These are phyloP conservation scores for Gnathonemus echidnorhynchus DNA, from an alignment of 2,113 vertebrate species.

Conservation along the genomic window DNA sequence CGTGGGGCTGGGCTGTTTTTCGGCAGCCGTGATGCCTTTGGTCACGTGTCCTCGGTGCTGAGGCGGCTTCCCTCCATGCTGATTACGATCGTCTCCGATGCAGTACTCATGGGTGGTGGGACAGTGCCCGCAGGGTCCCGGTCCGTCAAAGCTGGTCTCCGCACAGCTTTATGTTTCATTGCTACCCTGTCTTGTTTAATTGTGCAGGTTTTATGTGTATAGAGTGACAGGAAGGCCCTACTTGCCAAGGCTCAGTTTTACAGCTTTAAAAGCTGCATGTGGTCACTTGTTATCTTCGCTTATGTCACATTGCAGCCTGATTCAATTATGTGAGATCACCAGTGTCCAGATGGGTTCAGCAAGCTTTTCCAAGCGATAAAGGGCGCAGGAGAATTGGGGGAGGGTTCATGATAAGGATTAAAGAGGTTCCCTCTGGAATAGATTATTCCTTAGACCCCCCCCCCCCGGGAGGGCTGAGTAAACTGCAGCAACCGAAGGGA, in stretches of 20 bases:
- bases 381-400: neutral
- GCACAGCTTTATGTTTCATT: neutral
- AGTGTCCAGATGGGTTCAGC: neutral
- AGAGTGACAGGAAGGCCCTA: neutral
- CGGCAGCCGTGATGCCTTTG: neutral
- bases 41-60: neutral
- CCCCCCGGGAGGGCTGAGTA: neutral
- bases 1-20: neutral
- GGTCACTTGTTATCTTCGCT: neutral
- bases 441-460: neutral
- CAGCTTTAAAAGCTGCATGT: neutral
- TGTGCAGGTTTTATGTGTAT: neutral
- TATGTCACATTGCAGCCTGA: neutral
- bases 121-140: neutral
- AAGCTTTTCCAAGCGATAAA: neutral
- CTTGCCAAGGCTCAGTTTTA: neutral
- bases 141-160: neutral
- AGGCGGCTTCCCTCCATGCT: neutral
- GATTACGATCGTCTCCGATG: neutral
- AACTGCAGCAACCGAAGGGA: neutral
- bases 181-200: neutral
- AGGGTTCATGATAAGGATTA: neutral
- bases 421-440: neutral
- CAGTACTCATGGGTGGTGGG: neutral
- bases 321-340: neutral